These are phyloP conservation scores for Gopherus evgoodei DNA, from an alignment of 2,113 vertebrate genomes.

Conservation along the genomic window DNA sequence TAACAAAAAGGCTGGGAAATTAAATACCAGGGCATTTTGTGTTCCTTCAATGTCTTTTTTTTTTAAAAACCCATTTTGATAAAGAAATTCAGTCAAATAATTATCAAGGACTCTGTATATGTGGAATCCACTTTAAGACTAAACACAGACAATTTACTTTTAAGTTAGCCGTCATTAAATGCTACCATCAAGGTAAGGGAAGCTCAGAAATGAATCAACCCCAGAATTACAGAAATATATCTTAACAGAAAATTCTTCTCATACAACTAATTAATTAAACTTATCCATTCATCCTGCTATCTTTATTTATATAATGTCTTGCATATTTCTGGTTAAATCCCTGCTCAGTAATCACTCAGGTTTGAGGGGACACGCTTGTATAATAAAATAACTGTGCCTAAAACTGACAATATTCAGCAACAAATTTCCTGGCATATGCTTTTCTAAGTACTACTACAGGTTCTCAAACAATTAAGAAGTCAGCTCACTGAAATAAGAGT, in stretches of 20 bases:
- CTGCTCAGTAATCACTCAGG: slow-evolving; percentile 34
- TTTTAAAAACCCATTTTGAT: neutral
- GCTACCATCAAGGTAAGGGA: neutral
- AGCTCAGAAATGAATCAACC: slow-evolving; percentile 40
- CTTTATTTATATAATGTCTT: neutral
- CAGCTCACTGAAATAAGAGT: neutral
- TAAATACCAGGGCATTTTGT: neutral
- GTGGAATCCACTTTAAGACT: neutral
- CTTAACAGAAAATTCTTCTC: slow-evolving; percentile 66
- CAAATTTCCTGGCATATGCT: slow-evolving; percentile 9
- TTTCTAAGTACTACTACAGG: slow-evolving; percentile 18
- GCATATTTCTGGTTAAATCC: slow-evolving; percentile 53
- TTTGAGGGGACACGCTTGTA: slow-evolving; percentile 33
- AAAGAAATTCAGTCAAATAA: slow-evolving; percentile 46
- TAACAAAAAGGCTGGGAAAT: slow-evolving; percentile 16
- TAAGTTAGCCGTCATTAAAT: neutral
- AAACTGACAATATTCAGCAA: slow-evolving; percentile 15
- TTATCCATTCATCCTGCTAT: slow-evolving; percentile 41
- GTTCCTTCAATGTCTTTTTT: neutral
- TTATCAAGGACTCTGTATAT: neutral
- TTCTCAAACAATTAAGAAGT: neutral
- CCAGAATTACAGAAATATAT: slow-evolving; percentile 32
- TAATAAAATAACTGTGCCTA: slow-evolving; percentile 64
- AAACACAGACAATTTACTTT: slow-evolving; percentile 15
- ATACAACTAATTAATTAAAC: slow-evolving; percentile 57